phyloP scores from a whole-genome alignment of 2,113 vertebrate species.

The Gallinago jamesoni region DNA sequence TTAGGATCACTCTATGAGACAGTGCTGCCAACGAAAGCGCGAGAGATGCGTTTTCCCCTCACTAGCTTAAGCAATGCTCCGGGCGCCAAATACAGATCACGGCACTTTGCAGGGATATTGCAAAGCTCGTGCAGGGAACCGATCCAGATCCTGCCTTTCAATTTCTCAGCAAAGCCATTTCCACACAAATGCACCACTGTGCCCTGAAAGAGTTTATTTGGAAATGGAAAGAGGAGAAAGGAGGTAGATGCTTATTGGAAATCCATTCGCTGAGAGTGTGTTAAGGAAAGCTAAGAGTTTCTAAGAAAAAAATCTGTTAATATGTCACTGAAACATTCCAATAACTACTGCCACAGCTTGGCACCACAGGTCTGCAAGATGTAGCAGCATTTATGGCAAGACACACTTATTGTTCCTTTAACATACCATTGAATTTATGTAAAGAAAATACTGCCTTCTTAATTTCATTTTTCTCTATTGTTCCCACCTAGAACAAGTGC shows the following conservation, averaged over 20 bases:
- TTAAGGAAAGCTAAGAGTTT: background rate
- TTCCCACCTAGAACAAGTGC: background rate
- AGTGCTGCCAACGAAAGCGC: slow-evolving; percentile 60
- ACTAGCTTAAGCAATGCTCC: slow-evolving; percentile 60
- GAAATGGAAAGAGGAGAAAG: background rate
- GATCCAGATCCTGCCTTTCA: slow-evolving; percentile 53
- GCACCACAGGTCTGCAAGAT: background rate
- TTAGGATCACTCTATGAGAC: slow-evolving; percentile 68
- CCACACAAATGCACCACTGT: slow-evolving; percentile 23
- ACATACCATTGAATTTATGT: background rate
- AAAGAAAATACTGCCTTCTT: background rate
- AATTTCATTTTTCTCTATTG: background rate
- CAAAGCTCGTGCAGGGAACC: slow-evolving; percentile 41
- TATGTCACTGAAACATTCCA: slow-evolving; percentile 3
- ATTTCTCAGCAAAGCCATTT: slow-evolving; percentile 32
- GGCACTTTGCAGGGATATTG: slow-evolving; percentile 41
- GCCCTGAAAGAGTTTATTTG: slow-evolving; percentile 30
- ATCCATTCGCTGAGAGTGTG: slow-evolving; percentile 30
- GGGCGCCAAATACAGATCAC: slow-evolving; percentile 56
- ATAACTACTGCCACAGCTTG: background rate
- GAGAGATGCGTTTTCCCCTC: slow-evolving; percentile 67
- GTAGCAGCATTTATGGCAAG: background rate
- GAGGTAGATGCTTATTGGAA: slow-evolving; percentile 28
- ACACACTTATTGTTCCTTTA: background rate
- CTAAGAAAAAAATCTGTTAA: slow-evolving; percentile 6